Percentiles rank a stretch among this genome's conserved stretches.
Evolutionary conservation across 2,797 vertebrate genomes (phyloP).

Genomic region (Cheracebus regulus): DNA sequence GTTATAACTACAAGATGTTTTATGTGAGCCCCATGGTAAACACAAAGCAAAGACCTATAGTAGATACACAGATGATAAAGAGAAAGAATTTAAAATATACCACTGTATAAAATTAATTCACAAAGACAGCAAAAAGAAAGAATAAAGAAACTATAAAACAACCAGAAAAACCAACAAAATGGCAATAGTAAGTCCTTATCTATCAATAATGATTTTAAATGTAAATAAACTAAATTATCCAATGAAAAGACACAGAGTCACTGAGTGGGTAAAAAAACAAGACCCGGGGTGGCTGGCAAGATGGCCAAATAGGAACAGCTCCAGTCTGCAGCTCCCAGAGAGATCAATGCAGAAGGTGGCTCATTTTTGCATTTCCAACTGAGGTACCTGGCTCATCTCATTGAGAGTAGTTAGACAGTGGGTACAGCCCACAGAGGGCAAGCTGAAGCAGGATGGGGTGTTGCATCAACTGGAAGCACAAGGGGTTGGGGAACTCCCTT

Average conservation of each 20-base stretch:
- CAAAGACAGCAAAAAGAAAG: neutral
- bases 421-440: no score
- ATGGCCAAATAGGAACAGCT: no score
- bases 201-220: neutral
- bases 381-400: no score
- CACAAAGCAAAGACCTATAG: neutral
- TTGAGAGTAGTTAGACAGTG: no score
- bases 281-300: no score
- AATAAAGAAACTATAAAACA: neutral
- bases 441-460: no score
- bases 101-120: neutral
- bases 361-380: no score
- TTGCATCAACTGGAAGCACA: no score
- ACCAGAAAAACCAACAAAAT: neutral
- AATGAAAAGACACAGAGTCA: neutral
- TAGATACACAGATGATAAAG: neutral
- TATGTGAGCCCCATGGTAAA: neutral
- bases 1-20: neutral
- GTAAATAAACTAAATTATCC: neutral
- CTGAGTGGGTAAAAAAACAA: neutral
- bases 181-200: neutral
- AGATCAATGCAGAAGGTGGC: no score
- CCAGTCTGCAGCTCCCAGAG: no score
- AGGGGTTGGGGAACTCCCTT: no score
- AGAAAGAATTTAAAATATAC: neutral